Evolutionary conservation across 2,888 invertebrate species (phyloP), one percentile per base, ranked within the genome.

Genomic region (Brenthis ino): DNA sequence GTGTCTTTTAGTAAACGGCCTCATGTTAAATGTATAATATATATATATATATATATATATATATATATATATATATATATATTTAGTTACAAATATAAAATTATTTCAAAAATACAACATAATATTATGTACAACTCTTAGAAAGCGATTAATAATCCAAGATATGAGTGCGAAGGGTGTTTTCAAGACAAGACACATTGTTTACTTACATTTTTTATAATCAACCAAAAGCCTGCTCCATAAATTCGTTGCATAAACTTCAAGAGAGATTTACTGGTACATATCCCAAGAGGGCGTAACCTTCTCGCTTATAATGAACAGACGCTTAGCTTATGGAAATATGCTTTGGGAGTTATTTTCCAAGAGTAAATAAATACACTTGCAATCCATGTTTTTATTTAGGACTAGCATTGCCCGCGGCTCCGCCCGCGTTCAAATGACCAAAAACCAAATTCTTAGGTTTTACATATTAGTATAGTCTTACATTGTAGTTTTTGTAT

Each of bases 201-300:
- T 57, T 47, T 50, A 20, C 50, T 48, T 65, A 65, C 56, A 63
- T 63, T 69, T 69, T 69, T 69, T 69, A 63, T 66, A 66, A 69
- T 69, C 57, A 69, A 61, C 57, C 43, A 61, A 47, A 63, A 57
- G 64, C 70, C 70, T 64, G 48, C 58, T 33, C 61, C 47, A 70
- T 70, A 70, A 67, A 70, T 67, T 64, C 64, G 51, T 68, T 65
- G 68, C 58, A 65, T 57, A 67, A 70, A 65, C 60, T 70, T 64
- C 60, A 61, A 57, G 64, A 58, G 53, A 67, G 67, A 69, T 63
- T 65, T 69, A 66, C 65, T 50, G 12, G 33, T 54, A 55, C 37
- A 43, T 13, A 61, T 65, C 55, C 66, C 65, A 47, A 47, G 54
- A 60, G 61, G 65, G 57, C 20, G 47, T 55, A 60, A 33, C 20